phyloP scores from a whole-genome alignment of 23 tunicate species.

The Phallusia fumigata region DNA sequence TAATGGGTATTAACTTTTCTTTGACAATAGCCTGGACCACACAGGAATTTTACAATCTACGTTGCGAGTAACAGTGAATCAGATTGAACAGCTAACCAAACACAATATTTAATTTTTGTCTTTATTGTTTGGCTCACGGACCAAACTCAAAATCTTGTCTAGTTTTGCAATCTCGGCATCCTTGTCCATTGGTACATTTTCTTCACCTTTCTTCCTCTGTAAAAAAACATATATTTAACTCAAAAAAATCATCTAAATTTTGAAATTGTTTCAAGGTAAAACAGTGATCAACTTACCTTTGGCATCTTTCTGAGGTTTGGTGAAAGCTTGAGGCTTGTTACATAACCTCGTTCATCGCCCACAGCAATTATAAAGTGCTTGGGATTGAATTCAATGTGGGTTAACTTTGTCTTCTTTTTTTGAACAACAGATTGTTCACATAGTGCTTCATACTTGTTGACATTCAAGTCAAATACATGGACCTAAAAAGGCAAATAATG shows the following conservation, averaged over 20 bases:
- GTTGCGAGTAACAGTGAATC: no score
- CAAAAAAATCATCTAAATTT: neutral
- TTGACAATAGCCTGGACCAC: no score
- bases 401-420: constrained; percentile 96
- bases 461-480: constrained; percentile 87
- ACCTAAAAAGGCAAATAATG: constrained; percentile 28
- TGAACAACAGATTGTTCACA: constrained; percentile 95
- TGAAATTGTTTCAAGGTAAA: neutral
- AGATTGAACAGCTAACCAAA: neutral
- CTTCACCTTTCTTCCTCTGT: constrained; percentile 98
- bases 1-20: no score
- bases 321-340: constrained; percentile 78
- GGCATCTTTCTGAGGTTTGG: constrained; percentile 95
- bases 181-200: constrained; percentile 62
- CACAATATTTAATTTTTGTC: constrained; percentile 35
- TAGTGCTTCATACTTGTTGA: constrained; percentile 93
- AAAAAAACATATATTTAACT: neutral
- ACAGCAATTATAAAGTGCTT: constrained; percentile 76
- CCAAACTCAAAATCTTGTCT: constrained; percentile 85
- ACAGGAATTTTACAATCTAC: neutral
- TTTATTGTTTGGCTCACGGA: constrained; percentile 83
- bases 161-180: constrained; percentile 83
- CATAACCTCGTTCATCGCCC: constrained; percentile 93
- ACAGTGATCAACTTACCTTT: constrained; percentile 38
- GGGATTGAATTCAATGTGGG: constrained; percentile 91